Base-by-base conservation (phyloP, 2,797 vertebrate genomes). In the Gambelia wislizenii region DNA sequence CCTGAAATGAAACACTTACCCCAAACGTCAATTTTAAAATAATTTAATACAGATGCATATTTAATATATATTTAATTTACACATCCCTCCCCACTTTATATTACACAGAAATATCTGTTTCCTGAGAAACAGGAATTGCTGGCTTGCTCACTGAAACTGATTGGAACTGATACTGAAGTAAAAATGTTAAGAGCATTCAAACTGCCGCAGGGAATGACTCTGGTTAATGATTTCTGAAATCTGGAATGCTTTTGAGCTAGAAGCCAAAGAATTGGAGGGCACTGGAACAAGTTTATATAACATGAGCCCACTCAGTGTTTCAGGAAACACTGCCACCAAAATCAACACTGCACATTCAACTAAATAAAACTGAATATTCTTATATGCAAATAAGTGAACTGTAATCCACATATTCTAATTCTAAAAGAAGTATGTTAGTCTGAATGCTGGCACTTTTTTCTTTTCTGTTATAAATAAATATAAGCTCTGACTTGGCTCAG, bases 121-220 rank as follows among this genome's bases (percentile, higher is more conserved):
- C 52, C 9, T 83, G 44, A 69, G 30, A 83, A 47, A 83, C 30
- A 69, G 18, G 44, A 54, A 30, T 39, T 72, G 44, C n/a, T 72
- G 49, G 33, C 20, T 72, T 84, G 47, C 22, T 74, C 22, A 74
- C 83, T 84, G 49, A 84, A 84, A 84, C n/a, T 39, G 36, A 84
- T 25, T 84, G n/a, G 49, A 84, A 74, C 13, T 27, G 30, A 69
- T 69, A 52, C 47, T 36, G 13, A 72, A 70, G 4, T 13, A 33
- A 36, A 54, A 84, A 64, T 64, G 39, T n/a, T 54, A 82, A 42
- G 56, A 25, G 13, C 56, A 82, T 42, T 82, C 56, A 61, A 44
- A 20, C 25, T 44, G 25, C 59, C 18, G 42, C 42, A 10, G 10
- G 54, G 20, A n/a, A 61, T 81, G 22, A 61, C 22, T 61, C n/a